Evolutionary conservation across 2,113 vertebrate genomes (phyloP), one percentile per base, ranked within the genome.

Genomic region (Prochilodus magdalenae): DNA sequence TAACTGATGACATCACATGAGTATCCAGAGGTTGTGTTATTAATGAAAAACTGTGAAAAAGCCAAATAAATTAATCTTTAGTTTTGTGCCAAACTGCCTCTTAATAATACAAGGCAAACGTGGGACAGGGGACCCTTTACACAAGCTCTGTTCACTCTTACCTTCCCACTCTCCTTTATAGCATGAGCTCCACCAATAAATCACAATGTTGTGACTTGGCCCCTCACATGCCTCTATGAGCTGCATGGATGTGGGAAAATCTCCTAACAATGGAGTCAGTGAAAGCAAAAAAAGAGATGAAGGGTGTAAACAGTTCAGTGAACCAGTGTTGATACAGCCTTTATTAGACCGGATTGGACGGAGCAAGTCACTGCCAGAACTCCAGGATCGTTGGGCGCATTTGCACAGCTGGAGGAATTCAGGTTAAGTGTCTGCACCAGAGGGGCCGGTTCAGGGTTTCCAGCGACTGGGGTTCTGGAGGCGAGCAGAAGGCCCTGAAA

Each of bases 401-500:
- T 76, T 87, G 70, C 73, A 77, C 84, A 83, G 75, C 82, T 86
- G 82, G 87, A 83, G 86, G 82, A 83, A 86, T 89, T 81, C 86
- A 75, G 89, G 90, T 91, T 90, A 90, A 91, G 87, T 89, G 86
- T 83, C 78, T 85, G 86, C 87, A 80, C 84, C 81, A 75, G 44
- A 82, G 86, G 80, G 84, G 78, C 78, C 80, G 62, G 65, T 59
- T 83, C 22, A 30, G 77, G 62, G 29, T 67, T 73, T 83, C 66
- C 44, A 49, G 69, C 40, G 65, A 71, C 66, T 66, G 49, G 72
- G 40, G 60, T 74, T 67, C 55, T 24, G 49, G 72, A 77, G 73
- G 73, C 75, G 69, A 87, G 83, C 26, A 57, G 51, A 73, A 40
- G 22, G 65, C 33, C 44, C 73, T 55, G 83, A 82, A 77, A 84